phyloP scores from a whole-genome alignment of 2,888 invertebrate genomes.

The Apamea monoglypha region DNA sequence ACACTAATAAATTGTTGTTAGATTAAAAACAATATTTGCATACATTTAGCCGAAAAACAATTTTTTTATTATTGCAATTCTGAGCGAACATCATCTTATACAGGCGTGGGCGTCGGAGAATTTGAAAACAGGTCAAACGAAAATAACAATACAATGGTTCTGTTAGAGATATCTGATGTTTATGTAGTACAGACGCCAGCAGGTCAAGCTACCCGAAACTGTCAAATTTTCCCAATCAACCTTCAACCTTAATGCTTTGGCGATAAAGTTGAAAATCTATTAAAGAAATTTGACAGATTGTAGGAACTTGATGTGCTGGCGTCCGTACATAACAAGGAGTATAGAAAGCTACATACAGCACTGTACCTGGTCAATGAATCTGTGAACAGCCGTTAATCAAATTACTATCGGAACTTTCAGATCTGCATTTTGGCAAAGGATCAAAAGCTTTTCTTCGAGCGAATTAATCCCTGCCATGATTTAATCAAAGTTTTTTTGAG shows the following conservation, averaged over 20 bases:
- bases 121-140: slow-evolving; percentile 70
- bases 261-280: no score
- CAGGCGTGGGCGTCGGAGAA: slow-evolving; percentile 60
- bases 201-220: no score
- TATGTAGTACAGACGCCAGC: slow-evolving; percentile 14
- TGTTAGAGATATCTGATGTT: slow-evolving; percentile 29
- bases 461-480: slow-evolving; percentile 34
- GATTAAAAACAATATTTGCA: slow-evolving; percentile 1
- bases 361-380: slow-evolving; percentile 7
- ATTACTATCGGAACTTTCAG: slow-evolving; percentile 2
- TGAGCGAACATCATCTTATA: slow-evolving; percentile 12
- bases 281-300: no score
- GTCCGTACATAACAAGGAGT: not conserved
- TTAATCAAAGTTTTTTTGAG: slow-evolving; percentile 45
- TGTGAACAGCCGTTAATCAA: slow-evolving; percentile 24
- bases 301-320: no score
- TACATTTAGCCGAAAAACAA: not conserved
- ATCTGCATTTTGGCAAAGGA: slow-evolving; percentile 38
- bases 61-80: slow-evolving; percentile 40
- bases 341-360: not conserved
- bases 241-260: no score
- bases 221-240: no score
- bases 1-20: not conserved
- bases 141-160: slow-evolving; percentile 65
- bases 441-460: slow-evolving; percentile 22